Base-by-base conservation (phyloP, 2,888 invertebrate genomes). In the Helleia helle region DNA sequence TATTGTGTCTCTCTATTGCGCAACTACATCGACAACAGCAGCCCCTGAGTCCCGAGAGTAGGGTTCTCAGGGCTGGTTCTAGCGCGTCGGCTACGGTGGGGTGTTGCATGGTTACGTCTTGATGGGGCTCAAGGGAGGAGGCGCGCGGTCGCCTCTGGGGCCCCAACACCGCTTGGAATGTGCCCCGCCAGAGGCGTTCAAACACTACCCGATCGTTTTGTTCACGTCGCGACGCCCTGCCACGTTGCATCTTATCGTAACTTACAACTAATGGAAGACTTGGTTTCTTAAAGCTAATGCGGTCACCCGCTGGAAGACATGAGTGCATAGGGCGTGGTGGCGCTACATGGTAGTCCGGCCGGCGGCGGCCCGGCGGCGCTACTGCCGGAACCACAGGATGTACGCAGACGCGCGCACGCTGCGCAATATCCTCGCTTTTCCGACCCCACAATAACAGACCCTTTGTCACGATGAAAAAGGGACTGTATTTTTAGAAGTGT, bases 111-210 rank as follows among this genome's bases (percentile, higher is more conserved):
- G 67, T 62, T 25, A 56, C 43, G 31, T 67, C 69, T 15, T 62
- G 52, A 47, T 55, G 61, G 43, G 73, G 71, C 44, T 73, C 75
- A 58, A 65, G 72, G 27, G 76, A 72, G 42, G 71, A 67, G 27
- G 81, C 79, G 45, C 72, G 65, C 68, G 71, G 74, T 62, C 71
- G 71, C n/a, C 71, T 71, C n/a, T 69, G 67, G 15, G n/a, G 15
- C 6, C 31, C 76, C 12, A 83, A 56, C 46, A 85, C 85, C 41
- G 84, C 76, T 57, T 83, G 84, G 58, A 89, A 88, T 29, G 88
- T 88, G 41, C 91, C 91, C 29, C 90, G 87, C 92, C 92, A 92
- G 38, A 92, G 77, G 12, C 91, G 81, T 57, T 92, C 91, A 67
- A 92, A 92, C 41, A 91, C 88, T 25, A 89, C 81, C 46, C 90